Base-by-base conservation (phyloP, 2,113 vertebrate genomes). In the Tachuris rubrigastra region DNA sequence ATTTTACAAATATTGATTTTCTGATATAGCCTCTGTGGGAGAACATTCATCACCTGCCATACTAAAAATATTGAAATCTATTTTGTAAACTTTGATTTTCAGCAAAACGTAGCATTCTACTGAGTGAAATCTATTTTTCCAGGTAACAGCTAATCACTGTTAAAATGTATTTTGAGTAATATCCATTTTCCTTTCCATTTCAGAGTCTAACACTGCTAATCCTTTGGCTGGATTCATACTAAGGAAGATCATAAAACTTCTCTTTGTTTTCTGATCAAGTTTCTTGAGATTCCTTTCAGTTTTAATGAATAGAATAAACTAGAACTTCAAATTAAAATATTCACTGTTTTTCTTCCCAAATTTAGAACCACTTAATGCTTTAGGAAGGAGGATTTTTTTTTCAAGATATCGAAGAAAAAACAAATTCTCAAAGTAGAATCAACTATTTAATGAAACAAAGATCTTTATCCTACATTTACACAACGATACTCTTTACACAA, bases 1-100 rank as follows among this genome's bases (percentile, higher is more conserved):
- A 99, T 99, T 99, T 99, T 99, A 98, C 97, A 98, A 98, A 97
- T 98, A 99, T 99, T 98, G 99, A 99, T 99, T 99, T 99, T 99
- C 97, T 98, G 98, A 98, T 98, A 98, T 97, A 97, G 98, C 98
- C 98, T 99, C 98, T 97, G 98, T 98, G 98, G 96, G 95, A 98
- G 97, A 97, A 98, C 98, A 99, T 99, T 99, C 98, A 99, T 99
- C 99, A 99, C 98, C 98, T 96, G 97, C 98, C 97, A 98, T 97
- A 98, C 95, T 96, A 97, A 98, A 98, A 98, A 97, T 97, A 98
- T 96, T 95, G 90, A 97, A 97, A 96, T 96, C 87, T 97, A 96
- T 97, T 98, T 98, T 96, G 95, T 94, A 97, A 97, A 97, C 82
- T 95, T 93, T 95, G 87, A 95, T 91, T 96, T 65, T 87, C 80